phyloP scores from a whole-genome alignment of 1,140 invertebrate genomes.

The Phocides pigmalion region DNA sequence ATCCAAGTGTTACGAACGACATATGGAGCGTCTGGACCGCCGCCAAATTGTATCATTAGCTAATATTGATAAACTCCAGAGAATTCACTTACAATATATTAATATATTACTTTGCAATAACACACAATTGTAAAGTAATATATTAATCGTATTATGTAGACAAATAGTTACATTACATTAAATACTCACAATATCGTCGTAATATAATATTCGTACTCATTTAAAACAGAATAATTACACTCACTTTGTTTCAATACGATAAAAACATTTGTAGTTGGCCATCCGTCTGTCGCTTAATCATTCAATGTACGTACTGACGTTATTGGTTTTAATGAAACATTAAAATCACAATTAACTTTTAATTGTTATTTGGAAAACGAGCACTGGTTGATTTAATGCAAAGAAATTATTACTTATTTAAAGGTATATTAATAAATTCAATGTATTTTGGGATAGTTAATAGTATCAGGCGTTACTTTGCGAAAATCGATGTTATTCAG shows the following conservation, averaged over 20 bases:
- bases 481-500: too few relatives aligned
- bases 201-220: too few relatives aligned
- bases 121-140: too few relatives aligned
- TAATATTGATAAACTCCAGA: slow-evolving; percentile 38
- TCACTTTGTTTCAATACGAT: slow-evolving; percentile 2
- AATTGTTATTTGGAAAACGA: background rate
- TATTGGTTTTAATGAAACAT: slow-evolving; percentile 6
- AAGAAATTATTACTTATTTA: background rate
- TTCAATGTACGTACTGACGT: slow-evolving; percentile 6
- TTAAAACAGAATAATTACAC: background rate
- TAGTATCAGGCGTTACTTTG: too few relatives aligned
- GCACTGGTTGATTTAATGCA: background rate
- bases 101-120: too few relatives aligned
- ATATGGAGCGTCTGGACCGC: slow-evolving; percentile 34
- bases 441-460: too few relatives aligned
- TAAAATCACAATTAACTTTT: too few relatives aligned
- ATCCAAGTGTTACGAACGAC: slow-evolving; percentile 2
- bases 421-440: too few relatives aligned
- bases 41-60: slow-evolving; percentile 45
- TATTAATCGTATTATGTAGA: too few relatives aligned
- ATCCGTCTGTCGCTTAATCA: slow-evolving; percentile 2
- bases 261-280: background rate
- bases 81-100: slow-evolving; percentile 5
- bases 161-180: too few relatives aligned
- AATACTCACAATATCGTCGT: too few relatives aligned